Conservation (phyloP, 2,888 invertebrate species). For the Hololepta plana region DNA sequence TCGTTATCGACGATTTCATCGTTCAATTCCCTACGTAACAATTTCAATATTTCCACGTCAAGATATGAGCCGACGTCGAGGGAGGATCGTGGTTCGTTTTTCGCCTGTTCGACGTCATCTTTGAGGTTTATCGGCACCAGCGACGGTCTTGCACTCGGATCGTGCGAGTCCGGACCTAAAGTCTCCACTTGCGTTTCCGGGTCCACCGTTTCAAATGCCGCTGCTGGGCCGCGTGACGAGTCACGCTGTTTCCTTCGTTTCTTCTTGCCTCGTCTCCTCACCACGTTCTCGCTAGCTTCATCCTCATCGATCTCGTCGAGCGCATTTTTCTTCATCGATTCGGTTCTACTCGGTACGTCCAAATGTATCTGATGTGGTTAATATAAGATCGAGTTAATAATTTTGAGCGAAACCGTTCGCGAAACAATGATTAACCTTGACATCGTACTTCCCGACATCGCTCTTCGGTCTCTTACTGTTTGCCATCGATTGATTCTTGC, state of each 20-base stretch:
- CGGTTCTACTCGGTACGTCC: too few species aligned
- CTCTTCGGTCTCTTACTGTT: too few species aligned
- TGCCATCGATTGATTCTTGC: too few species aligned
- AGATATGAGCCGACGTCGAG: constrained; percentile 29
- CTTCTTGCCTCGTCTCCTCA: constrained; percentile 36
- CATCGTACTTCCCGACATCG: too few species aligned
- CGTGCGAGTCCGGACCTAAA: constrained; percentile 37
- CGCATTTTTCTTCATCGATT: too few species aligned
- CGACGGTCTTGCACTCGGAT: constrained; percentile 47
- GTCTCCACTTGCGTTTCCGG: constrained; percentile 6
- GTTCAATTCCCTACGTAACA: constrained; percentile 45
- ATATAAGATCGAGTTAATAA: too few species aligned
- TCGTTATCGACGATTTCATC: constrained; percentile 50
- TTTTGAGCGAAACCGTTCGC: too few species aligned
- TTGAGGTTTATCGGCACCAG: constrained; percentile 23
- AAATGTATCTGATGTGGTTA: too few species aligned
- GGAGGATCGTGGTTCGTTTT: constrained; percentile 7
- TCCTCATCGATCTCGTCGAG: constrained; percentile 28
- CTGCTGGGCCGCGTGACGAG: constrained; percentile 20
- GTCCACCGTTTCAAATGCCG: too few species aligned
- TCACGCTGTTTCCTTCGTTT: constrained; percentile 26
- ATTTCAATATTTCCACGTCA: constrained; percentile 42
- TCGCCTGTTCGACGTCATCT: constrained; percentile 5
- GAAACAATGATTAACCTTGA: too few species aligned
- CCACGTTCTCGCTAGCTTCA: constrained; percentile 38